A percentile compares a stretch with the other conserved stretches of the same genome.
Conservation (phyloP, 2,797 vertebrate genomes). For the Aeoliscus strigatus region DNA sequence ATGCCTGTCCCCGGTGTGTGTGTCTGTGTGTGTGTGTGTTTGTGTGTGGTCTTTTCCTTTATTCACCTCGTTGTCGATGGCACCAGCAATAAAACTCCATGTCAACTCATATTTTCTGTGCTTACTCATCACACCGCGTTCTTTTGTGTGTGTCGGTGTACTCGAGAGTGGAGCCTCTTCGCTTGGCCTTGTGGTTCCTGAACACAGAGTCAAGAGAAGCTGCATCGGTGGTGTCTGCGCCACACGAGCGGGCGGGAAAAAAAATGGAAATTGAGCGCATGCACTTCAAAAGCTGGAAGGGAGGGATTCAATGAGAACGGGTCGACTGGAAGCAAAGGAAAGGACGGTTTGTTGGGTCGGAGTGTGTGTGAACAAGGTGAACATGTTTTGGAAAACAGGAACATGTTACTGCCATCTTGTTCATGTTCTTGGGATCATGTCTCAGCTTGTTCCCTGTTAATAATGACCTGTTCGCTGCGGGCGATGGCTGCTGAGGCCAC, state of each 20-base stretch:
- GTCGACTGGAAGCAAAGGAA: constrained; percentile 24
- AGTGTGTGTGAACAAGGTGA: too few species aligned
- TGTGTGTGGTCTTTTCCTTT: constrained; percentile 1
- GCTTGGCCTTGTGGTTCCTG: constrained; percentile 23
- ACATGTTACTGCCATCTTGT: too few species aligned
- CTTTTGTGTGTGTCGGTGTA: neutral
- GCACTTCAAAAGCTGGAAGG: constrained; percentile 45
- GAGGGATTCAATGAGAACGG: constrained; percentile 36
- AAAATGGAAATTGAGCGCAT: constrained; percentile 30
- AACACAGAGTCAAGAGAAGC: constrained; percentile 9
- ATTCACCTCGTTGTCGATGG: constrained; percentile 20
- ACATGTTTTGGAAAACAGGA: neutral
- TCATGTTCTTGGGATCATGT: too few species aligned
- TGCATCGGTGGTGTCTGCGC: constrained; percentile 23
- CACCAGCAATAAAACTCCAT: constrained; percentile 16
- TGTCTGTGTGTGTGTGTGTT: too few species aligned
- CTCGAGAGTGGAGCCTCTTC: constrained; percentile 23
- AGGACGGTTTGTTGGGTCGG: too few species aligned
- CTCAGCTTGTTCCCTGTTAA: constrained; percentile 12
- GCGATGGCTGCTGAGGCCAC: constrained; percentile 31
- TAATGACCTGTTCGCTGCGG: constrained; percentile 38
- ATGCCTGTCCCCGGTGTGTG: constrained; percentile 13
- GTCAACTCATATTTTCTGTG: constrained; percentile 9
- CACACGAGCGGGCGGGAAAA: constrained; percentile 13
- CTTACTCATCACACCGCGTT: constrained; percentile 12